Percentiles rank a stretch among this genome's conserved stretches.
These are phyloP conservation scores for Leptarthrus brevirostris DNA, from an alignment of 2,888 invertebrate genomes.

Conservation along the genomic window DNA sequence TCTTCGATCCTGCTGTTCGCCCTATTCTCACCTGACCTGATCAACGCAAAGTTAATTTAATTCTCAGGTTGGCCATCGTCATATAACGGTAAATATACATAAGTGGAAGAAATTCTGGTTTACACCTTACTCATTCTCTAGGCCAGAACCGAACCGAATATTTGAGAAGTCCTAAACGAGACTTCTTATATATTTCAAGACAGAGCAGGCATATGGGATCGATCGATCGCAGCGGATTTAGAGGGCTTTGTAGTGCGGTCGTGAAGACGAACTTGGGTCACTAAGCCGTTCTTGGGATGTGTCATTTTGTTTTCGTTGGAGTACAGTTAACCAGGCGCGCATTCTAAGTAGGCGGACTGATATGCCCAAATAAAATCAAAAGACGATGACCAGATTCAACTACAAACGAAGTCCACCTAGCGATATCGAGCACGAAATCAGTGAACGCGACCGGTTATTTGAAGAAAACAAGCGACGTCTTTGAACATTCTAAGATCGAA, in stretches of 20 bases:
- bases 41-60: conserved; percentile 20
- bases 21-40: not conserved
- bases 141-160: conserved; percentile 21
- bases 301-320: conserved; percentile 49
- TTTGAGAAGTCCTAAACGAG: conserved; percentile 6
- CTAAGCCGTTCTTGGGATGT: conserved; percentile 36
- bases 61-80: conserved; percentile 27
- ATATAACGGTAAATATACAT: conserved; percentile 23
- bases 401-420: conserved; percentile 27
- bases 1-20: not conserved
- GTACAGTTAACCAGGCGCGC: conserved; percentile 37
- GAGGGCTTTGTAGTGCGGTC: not conserved
- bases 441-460: conserved; percentile 29
- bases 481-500: not conserved
- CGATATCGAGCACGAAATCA: conserved; percentile 29
- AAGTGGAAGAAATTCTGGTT: conserved; percentile 9
- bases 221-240: not conserved
- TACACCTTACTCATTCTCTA: conserved; percentile 10
- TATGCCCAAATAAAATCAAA: conserved; percentile 20
- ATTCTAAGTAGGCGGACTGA: conserved; percentile 36
- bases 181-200: not conserved
- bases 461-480: conserved; percentile 21
- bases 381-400: conserved; percentile 12
- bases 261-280: conserved; percentile 10
- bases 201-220: conserved; percentile 7